A percentile compares a stretch with the other conserved stretches of the same genome.
Conservation (phyloP, 23 tunicate genomes). For the Ascidia mentula region DNA sequence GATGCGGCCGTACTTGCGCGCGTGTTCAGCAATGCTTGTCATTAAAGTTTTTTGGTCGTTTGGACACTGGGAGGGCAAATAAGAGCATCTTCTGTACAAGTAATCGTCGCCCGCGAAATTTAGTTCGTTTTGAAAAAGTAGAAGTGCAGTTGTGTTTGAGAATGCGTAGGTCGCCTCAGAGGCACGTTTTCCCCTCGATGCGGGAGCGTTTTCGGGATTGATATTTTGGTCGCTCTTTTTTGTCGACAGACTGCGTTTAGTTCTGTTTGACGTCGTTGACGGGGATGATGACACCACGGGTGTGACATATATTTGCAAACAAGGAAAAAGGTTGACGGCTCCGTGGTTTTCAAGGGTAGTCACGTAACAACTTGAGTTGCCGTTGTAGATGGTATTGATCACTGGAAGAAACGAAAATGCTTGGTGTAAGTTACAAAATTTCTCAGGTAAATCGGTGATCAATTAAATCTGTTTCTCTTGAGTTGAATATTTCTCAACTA, state of each 20-base stretch:
- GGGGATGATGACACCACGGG: background rate
- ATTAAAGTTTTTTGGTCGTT: constrained; percentile 16
- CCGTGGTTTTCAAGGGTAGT: constrained; percentile 52
- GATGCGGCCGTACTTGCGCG: constrained; percentile 29
- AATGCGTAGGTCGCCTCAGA: background rate
- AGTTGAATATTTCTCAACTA: too few relatives aligned
- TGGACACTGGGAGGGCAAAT: constrained; percentile 52
- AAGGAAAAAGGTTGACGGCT: constrained; percentile 27
- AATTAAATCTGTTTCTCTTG: too few relatives aligned
- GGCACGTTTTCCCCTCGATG: background rate
- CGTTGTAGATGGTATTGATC: constrained; percentile 30
- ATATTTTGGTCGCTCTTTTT: background rate
- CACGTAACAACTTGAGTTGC: constrained; percentile 55
- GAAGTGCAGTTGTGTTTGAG: background rate
- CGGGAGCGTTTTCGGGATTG: background rate
- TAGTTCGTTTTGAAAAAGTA: constrained; percentile 69
- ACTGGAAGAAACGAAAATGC: constrained; percentile 39
- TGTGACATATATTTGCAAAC: constrained; percentile 75
- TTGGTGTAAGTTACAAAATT: too few relatives aligned
- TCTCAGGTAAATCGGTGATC: too few relatives aligned
- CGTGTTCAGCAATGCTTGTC: constrained; percentile 27
- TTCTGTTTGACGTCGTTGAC: background rate
- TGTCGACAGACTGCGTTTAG: background rate
- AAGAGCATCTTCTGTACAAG: constrained; percentile 63
- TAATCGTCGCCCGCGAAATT: constrained; percentile 67